Conservation (phyloP, 2,888 invertebrate genomes). For the Ellobium chinense region DNA sequence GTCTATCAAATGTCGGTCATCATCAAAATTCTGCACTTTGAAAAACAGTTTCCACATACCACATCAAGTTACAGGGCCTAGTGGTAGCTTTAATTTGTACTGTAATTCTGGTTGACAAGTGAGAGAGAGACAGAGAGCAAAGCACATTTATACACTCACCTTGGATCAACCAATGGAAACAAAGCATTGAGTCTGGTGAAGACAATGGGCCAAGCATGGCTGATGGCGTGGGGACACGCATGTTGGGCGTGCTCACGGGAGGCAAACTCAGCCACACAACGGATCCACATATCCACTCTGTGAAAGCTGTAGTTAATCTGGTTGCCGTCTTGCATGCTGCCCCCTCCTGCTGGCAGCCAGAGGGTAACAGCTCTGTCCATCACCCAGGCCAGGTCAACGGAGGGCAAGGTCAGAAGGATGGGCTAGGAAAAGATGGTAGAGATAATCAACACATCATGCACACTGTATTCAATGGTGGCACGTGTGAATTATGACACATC, state of each 20-base stretch:
- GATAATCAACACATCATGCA: no score
- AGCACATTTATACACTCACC: conserved; percentile 63
- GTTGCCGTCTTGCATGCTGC: conserved; percentile 61
- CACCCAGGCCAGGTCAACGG: conserved; percentile 94
- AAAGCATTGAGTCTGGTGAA: conserved; percentile 94
- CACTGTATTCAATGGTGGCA: no score
- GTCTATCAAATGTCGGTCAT: no score
- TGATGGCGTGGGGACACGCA: conserved; percentile 90
- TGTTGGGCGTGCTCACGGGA: conserved; percentile 90
- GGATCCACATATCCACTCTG: conserved; percentile 77
- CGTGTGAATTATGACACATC: no score
- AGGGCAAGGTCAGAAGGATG: conserved; percentile 87
- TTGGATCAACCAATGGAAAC: conserved; percentile 93
- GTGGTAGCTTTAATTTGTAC: no score
- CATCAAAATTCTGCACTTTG: no score
- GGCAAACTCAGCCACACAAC: conserved; percentile 91
- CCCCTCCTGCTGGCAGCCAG: conserved; percentile 82
- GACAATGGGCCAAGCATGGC: conserved; percentile 97
- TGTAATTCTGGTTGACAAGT: no score
- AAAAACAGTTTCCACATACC: no score
- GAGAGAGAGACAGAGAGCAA: no score
- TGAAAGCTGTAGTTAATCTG: conserved; percentile 66
- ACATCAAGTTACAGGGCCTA: no score
- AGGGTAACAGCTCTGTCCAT: conserved; percentile 92
- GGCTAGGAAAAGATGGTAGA: no score